Percentiles rank a stretch among this genome's conserved stretches.
Conservation (phyloP, 2,797 vertebrate species). For the Ceyx erithaca region DNA sequence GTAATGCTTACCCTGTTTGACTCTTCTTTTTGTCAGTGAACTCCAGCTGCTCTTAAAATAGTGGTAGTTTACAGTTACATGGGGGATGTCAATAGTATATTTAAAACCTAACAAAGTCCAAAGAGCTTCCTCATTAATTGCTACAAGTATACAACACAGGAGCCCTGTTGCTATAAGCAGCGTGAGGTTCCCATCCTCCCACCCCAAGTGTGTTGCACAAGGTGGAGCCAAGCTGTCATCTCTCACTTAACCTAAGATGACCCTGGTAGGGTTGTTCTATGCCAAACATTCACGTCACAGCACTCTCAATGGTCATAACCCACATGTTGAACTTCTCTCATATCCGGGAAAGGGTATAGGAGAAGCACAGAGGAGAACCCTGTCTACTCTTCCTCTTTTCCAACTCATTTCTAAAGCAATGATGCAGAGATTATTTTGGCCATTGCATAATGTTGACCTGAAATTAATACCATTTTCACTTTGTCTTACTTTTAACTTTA, state of each 20-base stretch:
- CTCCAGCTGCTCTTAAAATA: not conserved
- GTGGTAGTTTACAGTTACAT: not conserved
- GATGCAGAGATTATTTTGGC: not conserved
- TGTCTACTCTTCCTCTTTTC: not conserved
- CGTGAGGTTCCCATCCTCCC: not conserved
- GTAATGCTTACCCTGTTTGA: not conserved
- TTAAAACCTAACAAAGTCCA: not conserved
- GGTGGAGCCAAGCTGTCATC: not conserved
- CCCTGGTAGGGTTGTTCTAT: not conserved
- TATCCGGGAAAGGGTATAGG: not conserved
- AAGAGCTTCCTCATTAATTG: not conserved
- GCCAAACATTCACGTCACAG: not conserved
- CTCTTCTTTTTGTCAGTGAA: not conserved
- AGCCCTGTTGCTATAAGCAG: not conserved
- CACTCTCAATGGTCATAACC: not conserved
- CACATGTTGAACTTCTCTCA: not conserved
- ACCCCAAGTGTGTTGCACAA: not conserved
- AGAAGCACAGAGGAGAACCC: not conserved
- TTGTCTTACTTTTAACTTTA: not conserved
- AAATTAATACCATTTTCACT: not conserved
- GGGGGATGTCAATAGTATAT: not conserved
- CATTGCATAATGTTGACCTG: not conserved
- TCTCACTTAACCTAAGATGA: not conserved
- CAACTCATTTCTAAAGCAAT: not conserved
- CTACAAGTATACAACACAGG: not conserved